phyloP scores from a whole-genome alignment of 2,888 invertebrate species.

The Tenthredo notha region DNA sequence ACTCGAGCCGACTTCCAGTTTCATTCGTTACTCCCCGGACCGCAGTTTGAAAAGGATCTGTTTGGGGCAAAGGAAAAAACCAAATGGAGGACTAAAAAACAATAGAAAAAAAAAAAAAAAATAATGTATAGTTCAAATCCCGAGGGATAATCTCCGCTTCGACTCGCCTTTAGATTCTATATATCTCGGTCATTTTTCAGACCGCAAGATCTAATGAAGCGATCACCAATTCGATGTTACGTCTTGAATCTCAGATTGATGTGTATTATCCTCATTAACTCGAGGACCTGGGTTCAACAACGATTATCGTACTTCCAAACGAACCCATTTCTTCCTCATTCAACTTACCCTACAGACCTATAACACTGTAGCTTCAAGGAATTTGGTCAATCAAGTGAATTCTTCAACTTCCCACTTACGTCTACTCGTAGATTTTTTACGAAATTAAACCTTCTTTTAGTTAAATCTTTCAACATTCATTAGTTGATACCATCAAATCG shows the following conservation, averaged over 20 bases:
- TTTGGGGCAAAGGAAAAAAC: conserved; percentile 20
- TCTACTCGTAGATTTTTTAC: neutral
- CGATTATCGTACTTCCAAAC: conserved; percentile 36
- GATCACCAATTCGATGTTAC: conserved; percentile 24
- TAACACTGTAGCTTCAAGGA: neutral
- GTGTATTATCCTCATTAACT: conserved; percentile 21
- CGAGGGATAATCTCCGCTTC: conserved; percentile 31
- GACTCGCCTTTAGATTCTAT: conserved; percentile 15
- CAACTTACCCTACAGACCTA: neutral
- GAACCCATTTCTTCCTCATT: conserved; percentile 10
- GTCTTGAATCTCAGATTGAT: conserved; percentile 34
- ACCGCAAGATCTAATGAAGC: conserved; percentile 33
- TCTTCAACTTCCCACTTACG: neutral
- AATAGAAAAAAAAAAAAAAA: conserved; percentile 22
- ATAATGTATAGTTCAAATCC: conserved; percentile 6
- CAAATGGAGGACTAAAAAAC: conserved; percentile 7
- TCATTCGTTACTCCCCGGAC: conserved; percentile 38
- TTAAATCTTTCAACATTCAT: neutral
- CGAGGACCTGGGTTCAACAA: neutral
- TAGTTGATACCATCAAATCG: neutral
- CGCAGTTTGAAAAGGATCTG: conserved; percentile 29
- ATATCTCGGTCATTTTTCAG: conserved; percentile 16
- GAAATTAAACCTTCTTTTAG: neutral
- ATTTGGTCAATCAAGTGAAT: neutral
- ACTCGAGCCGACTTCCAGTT: conserved; percentile 43